Percentiles rank a stretch among this genome's conserved stretches.
Evolutionary conservation across 2,113 vertebrate genomes (phyloP).

Genomic region (Chaenogobius annularis): DNA sequence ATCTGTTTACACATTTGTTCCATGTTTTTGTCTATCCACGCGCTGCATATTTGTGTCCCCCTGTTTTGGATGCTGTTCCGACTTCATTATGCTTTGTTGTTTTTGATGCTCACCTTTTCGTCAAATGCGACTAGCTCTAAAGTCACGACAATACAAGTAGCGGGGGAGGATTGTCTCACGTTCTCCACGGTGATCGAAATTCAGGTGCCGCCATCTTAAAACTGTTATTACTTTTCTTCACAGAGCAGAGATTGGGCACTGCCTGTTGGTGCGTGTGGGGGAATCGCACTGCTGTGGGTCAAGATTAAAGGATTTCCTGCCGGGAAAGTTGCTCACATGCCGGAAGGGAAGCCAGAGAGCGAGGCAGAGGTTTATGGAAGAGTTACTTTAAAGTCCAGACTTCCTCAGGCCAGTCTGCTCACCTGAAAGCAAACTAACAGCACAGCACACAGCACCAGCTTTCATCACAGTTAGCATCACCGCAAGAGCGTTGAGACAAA

Average conservation of each 20-base stretch:
- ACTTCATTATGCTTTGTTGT: constrained; percentile 16
- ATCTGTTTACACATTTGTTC: constrained; percentile 5
- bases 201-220: constrained; percentile 4
- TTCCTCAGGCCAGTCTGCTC: constrained; percentile 39
- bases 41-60: neutral
- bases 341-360: constrained; percentile 28
- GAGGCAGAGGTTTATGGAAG: constrained; percentile 45
- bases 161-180: neutral
- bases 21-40: constrained; percentile 4
- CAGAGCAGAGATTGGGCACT: constrained; percentile 13
- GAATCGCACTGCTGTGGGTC: constrained; percentile 46
- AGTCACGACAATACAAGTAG: neutral
- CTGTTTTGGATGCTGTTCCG: neutral
- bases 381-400: constrained; percentile 52
- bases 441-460: constrained; percentile 16
- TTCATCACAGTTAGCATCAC: constrained; percentile 12
- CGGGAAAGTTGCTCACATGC: constrained; percentile 39
- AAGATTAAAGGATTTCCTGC: constrained; percentile 63
- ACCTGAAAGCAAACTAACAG: constrained; percentile 27
- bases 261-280: constrained; percentile 35
- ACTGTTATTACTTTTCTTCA: neutral
- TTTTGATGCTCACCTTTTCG: constrained; percentile 11
- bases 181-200: constrained; percentile 5
- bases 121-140: constrained; percentile 10
- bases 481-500: neutral